Conservation (phyloP, 2,797 vertebrate genomes). For the Esox masquinongy region DNA sequence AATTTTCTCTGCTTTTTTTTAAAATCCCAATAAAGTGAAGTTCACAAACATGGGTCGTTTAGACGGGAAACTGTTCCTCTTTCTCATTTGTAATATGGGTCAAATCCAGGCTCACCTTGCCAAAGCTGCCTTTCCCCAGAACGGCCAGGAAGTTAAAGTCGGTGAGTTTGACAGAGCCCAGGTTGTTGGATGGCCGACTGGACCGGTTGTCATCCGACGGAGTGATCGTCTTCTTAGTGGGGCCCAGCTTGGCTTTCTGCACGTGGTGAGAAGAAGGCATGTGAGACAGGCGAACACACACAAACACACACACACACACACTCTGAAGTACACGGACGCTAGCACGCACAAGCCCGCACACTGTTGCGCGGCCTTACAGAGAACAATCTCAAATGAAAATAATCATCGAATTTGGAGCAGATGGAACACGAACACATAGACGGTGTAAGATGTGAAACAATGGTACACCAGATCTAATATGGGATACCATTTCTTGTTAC, state of each 20-base stretch:
- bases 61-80: neutral
- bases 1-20: no score
- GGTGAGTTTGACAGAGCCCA: conserved; percentile 87
- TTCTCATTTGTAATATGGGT: neutral
- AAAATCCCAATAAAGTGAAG: no score
- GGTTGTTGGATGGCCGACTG: conserved; percentile 77
- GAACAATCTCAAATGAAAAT: neutral
- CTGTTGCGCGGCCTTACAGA: neutral
- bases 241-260: conserved; percentile 96
- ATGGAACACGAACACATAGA: conserved; percentile 1
- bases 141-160: conserved; percentile 95
- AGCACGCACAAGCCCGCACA: neutral
- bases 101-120: conserved; percentile 79
- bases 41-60: no score
- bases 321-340: neutral
- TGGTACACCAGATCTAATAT: neutral
- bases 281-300: conserved; percentile 12
- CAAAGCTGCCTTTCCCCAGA: conserved; percentile 96
- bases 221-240: conserved; percentile 86
- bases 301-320: conserved; percentile 8
- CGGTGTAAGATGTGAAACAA: neutral
- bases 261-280: conserved; percentile 55
- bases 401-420: neutral
- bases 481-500: neutral
- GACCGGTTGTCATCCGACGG: conserved; percentile 78